A percentile compares a stretch with the other conserved stretches of the same genome.
These are phyloP conservation scores for Thera britannica DNA, from an alignment of 2,888 invertebrate genomes.

Conservation along the genomic window DNA sequence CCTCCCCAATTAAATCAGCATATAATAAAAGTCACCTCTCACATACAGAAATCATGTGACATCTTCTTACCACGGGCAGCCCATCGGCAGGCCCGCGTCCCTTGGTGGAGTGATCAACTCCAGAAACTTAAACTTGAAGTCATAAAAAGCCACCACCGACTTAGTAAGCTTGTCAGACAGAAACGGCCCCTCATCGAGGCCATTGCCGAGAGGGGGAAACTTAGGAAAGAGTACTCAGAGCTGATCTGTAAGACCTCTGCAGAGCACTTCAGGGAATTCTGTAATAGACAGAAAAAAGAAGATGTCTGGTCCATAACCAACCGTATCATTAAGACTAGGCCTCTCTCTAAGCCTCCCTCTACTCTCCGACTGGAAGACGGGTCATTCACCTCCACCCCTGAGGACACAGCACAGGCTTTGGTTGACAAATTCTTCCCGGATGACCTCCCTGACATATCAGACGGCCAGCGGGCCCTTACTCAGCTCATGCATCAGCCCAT, in stretches of 20 bases:
- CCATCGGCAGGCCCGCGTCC: neutral
- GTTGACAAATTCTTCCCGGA: neutral
- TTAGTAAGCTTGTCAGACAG: neutral
- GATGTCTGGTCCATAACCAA: conserved; percentile 11
- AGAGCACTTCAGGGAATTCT: conserved; percentile 1
- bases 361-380: neutral
- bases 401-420: neutral
- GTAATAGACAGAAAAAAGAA: neutral
- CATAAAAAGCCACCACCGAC: neutral
- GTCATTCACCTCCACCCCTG: too few relatives aligned
- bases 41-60: conserved; percentile 1
- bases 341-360: neutral
- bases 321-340: neutral
- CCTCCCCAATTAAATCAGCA: neutral
- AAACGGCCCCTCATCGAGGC: neutral
- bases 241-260: neutral
- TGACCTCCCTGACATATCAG: neutral
- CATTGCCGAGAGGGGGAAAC: neutral
- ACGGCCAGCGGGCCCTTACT: neutral
- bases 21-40: neutral
- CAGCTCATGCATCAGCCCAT: neutral
- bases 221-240: neutral
- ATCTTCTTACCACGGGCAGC: neutral
- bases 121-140: neutral
- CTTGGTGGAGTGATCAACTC: conserved; percentile 9